Percentiles rank a stretch among this genome's conserved stretches.
Evolutionary conservation across 2,113 vertebrate genomes (phyloP).

Genomic region (Pholis gunnellus): DNA sequence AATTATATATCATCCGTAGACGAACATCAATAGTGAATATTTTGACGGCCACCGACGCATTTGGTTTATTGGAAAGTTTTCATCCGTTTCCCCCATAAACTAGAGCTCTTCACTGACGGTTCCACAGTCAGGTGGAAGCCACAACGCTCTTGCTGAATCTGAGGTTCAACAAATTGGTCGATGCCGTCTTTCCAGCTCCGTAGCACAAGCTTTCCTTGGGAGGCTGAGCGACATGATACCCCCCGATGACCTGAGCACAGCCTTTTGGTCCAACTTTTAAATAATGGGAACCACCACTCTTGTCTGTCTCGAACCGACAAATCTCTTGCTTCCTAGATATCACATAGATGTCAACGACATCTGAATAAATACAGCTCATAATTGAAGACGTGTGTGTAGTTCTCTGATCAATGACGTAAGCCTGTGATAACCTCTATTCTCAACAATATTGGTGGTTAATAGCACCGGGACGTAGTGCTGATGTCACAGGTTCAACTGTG

Average conservation of each 20-base stretch:
- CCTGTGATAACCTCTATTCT: not conserved
- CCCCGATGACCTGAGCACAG: not conserved
- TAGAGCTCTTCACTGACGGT: not conserved
- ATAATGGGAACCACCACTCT: not conserved
- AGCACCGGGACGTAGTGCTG: not conserved
- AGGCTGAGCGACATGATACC: not conserved
- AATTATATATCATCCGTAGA: conserved; percentile 5
- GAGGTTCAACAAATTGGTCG: not conserved
- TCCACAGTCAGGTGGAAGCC: not conserved
- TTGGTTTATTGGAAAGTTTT: not conserved
- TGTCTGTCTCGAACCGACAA: not conserved
- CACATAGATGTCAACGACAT: not conserved
- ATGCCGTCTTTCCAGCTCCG: not conserved
- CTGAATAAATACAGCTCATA: not conserved
- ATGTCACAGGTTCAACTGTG: conserved; percentile 26
- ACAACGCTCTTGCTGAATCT: not conserved
- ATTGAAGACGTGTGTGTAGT: not conserved
- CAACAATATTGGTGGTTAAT: not conserved
- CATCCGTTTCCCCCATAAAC: not conserved
- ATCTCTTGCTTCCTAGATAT: not conserved
- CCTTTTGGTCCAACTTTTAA: not conserved
- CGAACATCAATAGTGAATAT: conserved; percentile 23
- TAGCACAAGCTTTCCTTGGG: not conserved
- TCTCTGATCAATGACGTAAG: conserved; percentile 7
- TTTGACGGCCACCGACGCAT: conserved; percentile 18